Base-by-base conservation (phyloP, 2,888 invertebrate genomes). In the Eremobia ochroleuca region DNA sequence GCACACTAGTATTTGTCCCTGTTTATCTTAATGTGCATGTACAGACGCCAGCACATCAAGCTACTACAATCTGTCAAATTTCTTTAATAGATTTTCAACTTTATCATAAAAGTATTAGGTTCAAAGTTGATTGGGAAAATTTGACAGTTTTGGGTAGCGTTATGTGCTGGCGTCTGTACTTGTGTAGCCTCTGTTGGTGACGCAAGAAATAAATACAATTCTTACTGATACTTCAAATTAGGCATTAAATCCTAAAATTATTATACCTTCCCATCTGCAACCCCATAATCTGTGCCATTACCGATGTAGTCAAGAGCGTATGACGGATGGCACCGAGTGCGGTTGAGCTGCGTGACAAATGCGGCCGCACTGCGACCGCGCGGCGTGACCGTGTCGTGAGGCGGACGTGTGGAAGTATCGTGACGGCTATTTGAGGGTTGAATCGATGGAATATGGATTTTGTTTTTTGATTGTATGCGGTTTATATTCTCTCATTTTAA, bases 331-430 rank as follows among this genome's bases (percentile, higher is more conserved):
- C 77, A 89, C 87, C 91, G 94, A 92, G 92, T 95, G 96, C 93
- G 94, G 94, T 92, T 92, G 95, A 94, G 92, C 90, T 91, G 93
- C 93, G 93, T 96, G 96, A 95, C 96, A 94, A 95, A 95, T 94
- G 93, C 91, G 92, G 90, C 91, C 93, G 92, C 89, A 88, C 79
- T 84, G 82, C 83, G 86, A 85, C 85, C 86, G 73, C 83, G 83
- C 65, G 69, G 79, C 87, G 85, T 90, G 84, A 79, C 88, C 88
- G 85, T 75, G 81, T 71, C 82, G 78, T 78, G 72, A 43, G 55
- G 68, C 74, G 80, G 74, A 82, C 85, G 76, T 72, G 71, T 62
- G 67, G 71, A 66, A 64, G 61, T 76, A 80, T 80, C 79, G 67
- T 81, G 75, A 80, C 62, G 73, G 65, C 65, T 86, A 80, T 79